Conservation (phyloP, 1,140 invertebrate genomes). For the Ceratoteleas bidentatus region DNA sequence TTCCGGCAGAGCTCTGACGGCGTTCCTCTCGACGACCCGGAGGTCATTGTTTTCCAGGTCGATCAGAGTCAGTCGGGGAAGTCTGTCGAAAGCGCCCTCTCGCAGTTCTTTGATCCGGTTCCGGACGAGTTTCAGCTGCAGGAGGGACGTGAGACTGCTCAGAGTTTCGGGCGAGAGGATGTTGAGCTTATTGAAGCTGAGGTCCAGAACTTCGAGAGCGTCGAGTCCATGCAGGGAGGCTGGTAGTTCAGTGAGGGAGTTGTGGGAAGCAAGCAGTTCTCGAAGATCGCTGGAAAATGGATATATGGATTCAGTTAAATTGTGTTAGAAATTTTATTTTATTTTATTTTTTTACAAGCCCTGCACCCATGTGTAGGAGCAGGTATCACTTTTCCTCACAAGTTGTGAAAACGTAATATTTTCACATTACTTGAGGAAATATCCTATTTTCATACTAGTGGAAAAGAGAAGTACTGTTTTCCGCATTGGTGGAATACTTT, state of each 20-base stretch:
- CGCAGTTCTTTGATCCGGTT: slow-evolving; percentile 89
- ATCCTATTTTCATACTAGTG: too few species aligned
- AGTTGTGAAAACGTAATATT: too few species aligned
- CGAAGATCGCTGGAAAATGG: slow-evolving; percentile 83
- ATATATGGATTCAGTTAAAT: neutral
- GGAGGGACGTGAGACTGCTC: slow-evolving; percentile 85
- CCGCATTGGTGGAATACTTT: too few species aligned
- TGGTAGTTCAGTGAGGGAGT: slow-evolving; percentile 88
- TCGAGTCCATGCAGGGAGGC: slow-evolving; percentile 86
- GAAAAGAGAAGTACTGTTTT: too few species aligned
- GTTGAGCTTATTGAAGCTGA: slow-evolving; percentile 91
- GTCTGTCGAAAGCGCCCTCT: slow-evolving; percentile 87
- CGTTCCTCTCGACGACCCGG: slow-evolving; percentile 87
- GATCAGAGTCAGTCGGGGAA: slow-evolving; percentile 86
- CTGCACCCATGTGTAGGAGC: too few species aligned
- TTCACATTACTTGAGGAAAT: too few species aligned
- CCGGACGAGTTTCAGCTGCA: slow-evolving; percentile 86
- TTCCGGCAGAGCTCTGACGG: slow-evolving; percentile 88
- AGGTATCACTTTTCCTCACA: too few species aligned
- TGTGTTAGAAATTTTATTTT: neutral
- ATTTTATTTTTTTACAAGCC: neutral
- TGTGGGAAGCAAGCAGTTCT: slow-evolving; percentile 89
- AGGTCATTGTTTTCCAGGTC: slow-evolving; percentile 92
- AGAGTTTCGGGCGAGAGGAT: slow-evolving; percentile 85
- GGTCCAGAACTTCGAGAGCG: slow-evolving; percentile 86